Base-by-base conservation (phyloP, 2,113 vertebrate genomes). In the Sialia sialis region DNA sequence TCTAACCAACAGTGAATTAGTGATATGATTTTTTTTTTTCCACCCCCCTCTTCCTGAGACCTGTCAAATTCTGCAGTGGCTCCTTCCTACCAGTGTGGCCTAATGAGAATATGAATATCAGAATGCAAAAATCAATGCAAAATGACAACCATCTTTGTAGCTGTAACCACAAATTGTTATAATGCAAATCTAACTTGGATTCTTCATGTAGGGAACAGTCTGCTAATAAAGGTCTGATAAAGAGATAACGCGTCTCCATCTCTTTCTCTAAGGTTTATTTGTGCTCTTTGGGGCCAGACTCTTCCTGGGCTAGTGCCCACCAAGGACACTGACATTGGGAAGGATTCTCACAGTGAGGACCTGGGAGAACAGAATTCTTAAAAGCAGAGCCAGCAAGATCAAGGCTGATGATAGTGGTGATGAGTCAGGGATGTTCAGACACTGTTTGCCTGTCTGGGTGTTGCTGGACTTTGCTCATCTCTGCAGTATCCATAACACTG, bases 191-290 rank as follows among this genome's bases (percentile, higher is more conserved):
- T 94, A 96, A 94, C 95, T 77, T 2, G 62, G 95, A 97, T 95
- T 97, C 95, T 97, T 97, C 96, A 93, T 91, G 93, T 95, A 96
- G 97, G 95, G 95, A 97, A 96, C 94, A 97, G 96, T 97, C 97
- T 97, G 97, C 97, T 98, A 98, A 98, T 98, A 98, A 98, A 98
- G 95, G 97, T 96, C 89, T 98, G 96, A 97, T 91, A 95, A 97
- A 97, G 95, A 95, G 94, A 91, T 68, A 19, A 27, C 11, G 8
- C 1, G 43, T 75, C 66, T 69, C 38, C 6, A 1, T 63, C 23
- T 91, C 62, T 64, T 55, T n/a, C 25, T 77, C 0, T 36, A 0
- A 1, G 46, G 5, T 52, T 54, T 59, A 3, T 43, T 80, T 48
- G 22, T 93, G 63, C n/a, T 85, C 18, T n/a, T 77, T 1, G 22